Base-by-base conservation (phyloP, 2,888 invertebrate species). In the Carterocephalus palaemon region DNA sequence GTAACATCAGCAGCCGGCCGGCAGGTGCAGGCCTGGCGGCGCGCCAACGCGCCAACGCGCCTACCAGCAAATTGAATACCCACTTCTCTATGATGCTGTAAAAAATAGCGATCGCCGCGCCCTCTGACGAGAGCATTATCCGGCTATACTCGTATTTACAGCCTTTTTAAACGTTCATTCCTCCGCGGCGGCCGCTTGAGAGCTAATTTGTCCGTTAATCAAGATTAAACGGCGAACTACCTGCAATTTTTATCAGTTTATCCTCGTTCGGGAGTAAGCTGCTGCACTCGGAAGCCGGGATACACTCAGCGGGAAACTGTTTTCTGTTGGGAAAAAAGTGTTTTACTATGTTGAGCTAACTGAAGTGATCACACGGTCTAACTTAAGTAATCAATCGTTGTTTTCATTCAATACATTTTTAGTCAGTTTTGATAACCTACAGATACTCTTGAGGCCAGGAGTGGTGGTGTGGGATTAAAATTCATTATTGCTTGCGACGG, bases 61-160 rank as follows among this genome's bases (percentile, higher is more conserved):
- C 23, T 8, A 26, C 13, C 33, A 39, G 47, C 42, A 29, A 43
- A 43, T 43, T 43, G 43, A 43, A 43, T 43, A 43, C 43, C 28
- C 36, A 33, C 28, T 19, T 28, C 41, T 34, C 36, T 36, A 43
- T 43, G 29, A 43, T 43, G 29, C 43, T 17, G 36, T 42, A 43
- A 45, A 45, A 45, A 45, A 45, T 45, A 10, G 37, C 31, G 37
- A 45, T 45, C 37, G 23, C 31, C 17, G 22, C 17, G 36, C 19
- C 17, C 45, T 23, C 31, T 45, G 37, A 43, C 45, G 45, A 45
- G 37, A 31, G 23, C 24, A 31, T 45, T 45, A 45, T 45, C n/a
- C n/a, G n/a, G n/a, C n/a, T 43, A 31, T 13, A 36, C 24, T 29
- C 10, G 29, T 45, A 37, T 45, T 45, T 37, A 45, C 37, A 3